Evolutionary conservation across 2,888 invertebrate genomes (phyloP), one percentile per base, ranked within the genome.

Genomic region (Aproaerema taeniolella): DNA sequence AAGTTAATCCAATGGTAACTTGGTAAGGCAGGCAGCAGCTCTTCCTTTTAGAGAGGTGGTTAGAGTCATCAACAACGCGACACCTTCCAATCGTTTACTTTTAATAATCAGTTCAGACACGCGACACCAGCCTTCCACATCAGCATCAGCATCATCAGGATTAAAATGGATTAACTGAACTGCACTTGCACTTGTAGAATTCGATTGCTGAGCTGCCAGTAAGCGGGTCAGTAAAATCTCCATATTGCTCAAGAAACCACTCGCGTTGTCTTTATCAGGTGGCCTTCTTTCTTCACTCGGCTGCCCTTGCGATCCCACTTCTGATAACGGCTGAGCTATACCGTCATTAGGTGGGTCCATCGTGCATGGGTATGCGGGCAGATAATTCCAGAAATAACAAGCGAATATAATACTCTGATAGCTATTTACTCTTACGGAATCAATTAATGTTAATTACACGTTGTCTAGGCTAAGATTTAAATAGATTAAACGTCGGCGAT

Each of bases 1-100:
- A 1, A 57, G 15, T 11, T 48, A 28, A 0, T 42, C 12, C 0
- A 43, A 11, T 7, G 45, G 39, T 15, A 58, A 4, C 29, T 50
- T 47, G n/a, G 53, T 52, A 0, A 57, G 10, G 12, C 48, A 53
- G 2, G 49, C 11, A 5, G 52, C 48, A 2, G 52, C 55, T 1
- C 54, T 45, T 0, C 55, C 55, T 37, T 52, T 53, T 3, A 58
- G 34, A 0, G 55, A 33, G 6, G 17, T 12, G 1, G 54, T 54
- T 29, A 55, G 44, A 7, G 50, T 46, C 25, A 56, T 5, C 2
- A 56, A 41, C 17, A 56, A 24, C 5, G 54, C 46, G 11, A 46
- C 31, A 6, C 45, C 38, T 31, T 29, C 32, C 8, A 39, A 12
- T 9, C 6, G 2, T 14, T 16, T 36, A 11, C 14, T 42, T 24